Percentiles rank a stretch among this genome's conserved stretches.
Evolutionary conservation across 2,797 vertebrate genomes (phyloP).

Genomic region (Parambassis ranga): DNA sequence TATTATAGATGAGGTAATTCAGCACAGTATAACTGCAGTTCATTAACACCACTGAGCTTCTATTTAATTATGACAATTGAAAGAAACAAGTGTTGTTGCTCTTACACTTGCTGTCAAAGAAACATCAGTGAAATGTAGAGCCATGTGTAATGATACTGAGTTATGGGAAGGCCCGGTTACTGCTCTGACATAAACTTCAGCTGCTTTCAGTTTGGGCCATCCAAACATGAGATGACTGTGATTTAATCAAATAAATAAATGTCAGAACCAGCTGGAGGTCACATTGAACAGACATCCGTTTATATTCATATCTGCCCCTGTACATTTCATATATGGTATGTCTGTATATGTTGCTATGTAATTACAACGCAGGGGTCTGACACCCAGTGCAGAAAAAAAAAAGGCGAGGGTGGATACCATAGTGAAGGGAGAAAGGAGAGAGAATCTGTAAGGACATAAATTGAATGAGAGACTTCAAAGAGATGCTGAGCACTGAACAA

Average conservation of each 20-base stretch:
- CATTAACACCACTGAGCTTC: constrained; percentile 39
- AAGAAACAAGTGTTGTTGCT: constrained; percentile 18
- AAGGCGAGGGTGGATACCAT: constrained; percentile 28
- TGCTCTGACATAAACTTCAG: neutral
- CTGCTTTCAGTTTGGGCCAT: neutral
- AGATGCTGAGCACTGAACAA: constrained; percentile 66
- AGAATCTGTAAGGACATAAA: constrained; percentile 63
- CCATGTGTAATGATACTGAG: constrained; percentile 6
- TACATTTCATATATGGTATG: constrained; percentile 1
- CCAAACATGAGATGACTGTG: constrained; percentile 15
- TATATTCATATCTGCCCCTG: constrained; percentile 1
- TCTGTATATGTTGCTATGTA: constrained; percentile 45
- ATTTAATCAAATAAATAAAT: constrained; percentile 24
- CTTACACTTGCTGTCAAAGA: constrained; percentile 28
- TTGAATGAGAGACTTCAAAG: constrained; percentile 81
- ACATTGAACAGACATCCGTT: neutral
- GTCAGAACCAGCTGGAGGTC: neutral
- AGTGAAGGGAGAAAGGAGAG: constrained; percentile 29
- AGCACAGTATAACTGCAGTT: neutral
- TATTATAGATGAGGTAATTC: constrained; percentile 40
- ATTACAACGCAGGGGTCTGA: constrained; percentile 58
- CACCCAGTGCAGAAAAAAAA: constrained; percentile 8
- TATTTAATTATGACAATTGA: constrained; percentile 43
- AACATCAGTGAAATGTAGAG: constrained; percentile 12
- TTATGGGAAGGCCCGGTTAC: neutral